phyloP scores from a whole-genome alignment of 2,113 vertebrate genomes.

The Todiramphus chloris region DNA sequence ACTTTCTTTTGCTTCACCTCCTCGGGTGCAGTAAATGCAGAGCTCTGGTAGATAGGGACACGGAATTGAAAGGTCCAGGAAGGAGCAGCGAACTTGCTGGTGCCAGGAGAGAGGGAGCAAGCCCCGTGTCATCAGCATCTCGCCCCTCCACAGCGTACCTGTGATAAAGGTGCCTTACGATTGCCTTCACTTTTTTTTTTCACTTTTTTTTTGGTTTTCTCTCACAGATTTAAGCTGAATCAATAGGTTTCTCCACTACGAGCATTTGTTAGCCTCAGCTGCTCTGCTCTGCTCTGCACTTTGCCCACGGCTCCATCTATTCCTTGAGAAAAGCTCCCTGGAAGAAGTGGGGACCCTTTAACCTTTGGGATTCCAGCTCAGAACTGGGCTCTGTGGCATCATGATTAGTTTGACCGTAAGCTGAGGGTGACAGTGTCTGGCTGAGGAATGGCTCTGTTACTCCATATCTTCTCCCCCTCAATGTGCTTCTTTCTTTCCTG shows the following conservation, averaged over 20 bases:
- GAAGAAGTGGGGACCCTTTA: background rate
- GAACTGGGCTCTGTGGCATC: background rate
- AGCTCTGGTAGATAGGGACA: background rate
- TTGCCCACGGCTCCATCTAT: background rate
- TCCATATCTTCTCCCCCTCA: background rate
- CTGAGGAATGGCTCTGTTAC: background rate
- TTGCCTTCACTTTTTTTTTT: background rate
- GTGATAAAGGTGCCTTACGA: background rate
- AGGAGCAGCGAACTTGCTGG: background rate
- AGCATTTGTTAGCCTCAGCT: background rate
- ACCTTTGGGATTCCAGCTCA: background rate
- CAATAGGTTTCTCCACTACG: background rate
- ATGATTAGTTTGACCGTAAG: background rate
- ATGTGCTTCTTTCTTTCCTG: background rate
- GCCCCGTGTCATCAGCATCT: background rate
- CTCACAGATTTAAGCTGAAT: background rate
- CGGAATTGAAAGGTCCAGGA: background rate
- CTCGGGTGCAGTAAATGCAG: background rate
- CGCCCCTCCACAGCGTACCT: background rate
- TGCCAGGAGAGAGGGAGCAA: background rate
- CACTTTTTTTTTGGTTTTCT: background rate
- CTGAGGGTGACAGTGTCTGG: background rate
- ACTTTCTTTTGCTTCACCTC: background rate
- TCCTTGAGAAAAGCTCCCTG: background rate
- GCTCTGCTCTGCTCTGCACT: background rate